Percentiles rank a stretch among this genome's conserved stretches.
Conservation (phyloP, 2,113 vertebrate species). For the Strix aluco region DNA sequence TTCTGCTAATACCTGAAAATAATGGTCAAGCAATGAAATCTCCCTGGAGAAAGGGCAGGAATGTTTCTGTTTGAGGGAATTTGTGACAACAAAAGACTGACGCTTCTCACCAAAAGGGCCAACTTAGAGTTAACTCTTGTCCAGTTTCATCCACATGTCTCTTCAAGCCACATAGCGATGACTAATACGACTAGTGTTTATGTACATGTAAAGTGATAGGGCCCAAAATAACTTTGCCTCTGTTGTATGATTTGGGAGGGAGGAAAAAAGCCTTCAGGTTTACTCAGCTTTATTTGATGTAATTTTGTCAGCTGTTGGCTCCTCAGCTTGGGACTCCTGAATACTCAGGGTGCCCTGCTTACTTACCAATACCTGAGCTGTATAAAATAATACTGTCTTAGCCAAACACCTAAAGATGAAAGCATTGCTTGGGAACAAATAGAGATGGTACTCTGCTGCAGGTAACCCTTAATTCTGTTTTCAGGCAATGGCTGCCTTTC, state of each 20-base stretch:
- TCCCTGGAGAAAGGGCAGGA: not conserved
- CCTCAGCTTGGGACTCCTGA: not conserved
- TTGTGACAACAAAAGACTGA: not conserved
- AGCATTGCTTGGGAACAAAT: not conserved
- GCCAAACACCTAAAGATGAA: not conserved
- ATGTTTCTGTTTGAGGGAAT: not conserved
- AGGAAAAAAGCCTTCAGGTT: not conserved
- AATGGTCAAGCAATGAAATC: not conserved
- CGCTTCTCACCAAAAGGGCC: not conserved
- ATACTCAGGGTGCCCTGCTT: not conserved
- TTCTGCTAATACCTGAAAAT: not conserved
- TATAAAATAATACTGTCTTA: not conserved
- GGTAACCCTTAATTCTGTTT: not conserved
- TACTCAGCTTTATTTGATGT: not conserved
- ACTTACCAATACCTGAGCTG: not conserved
- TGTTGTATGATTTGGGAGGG: not conserved
- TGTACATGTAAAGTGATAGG: not conserved
- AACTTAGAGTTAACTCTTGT: not conserved
- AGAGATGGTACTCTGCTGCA: not conserved
- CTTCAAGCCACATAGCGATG: not conserved
- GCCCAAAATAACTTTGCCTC: not conserved
- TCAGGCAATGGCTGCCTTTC: not conserved
- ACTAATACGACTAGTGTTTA: not conserved
- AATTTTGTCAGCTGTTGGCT: not conserved
- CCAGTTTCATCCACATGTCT: not conserved